Conservation (phyloP, 2,797 vertebrate species). For the Poeciliopsis paucimaculata region DNA sequence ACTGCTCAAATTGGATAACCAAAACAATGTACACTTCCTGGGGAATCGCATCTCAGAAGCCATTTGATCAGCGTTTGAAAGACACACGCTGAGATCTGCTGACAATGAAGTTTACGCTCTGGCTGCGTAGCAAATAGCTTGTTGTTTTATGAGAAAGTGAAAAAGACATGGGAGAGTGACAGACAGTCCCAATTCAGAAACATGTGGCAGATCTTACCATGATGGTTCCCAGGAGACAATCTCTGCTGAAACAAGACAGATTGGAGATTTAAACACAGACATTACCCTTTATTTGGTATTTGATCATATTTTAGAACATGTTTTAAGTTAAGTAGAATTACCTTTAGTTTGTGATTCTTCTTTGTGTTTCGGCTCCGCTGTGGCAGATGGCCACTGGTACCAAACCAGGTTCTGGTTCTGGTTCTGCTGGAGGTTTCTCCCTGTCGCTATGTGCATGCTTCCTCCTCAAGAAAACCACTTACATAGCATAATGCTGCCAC, state of each 20-base stretch:
- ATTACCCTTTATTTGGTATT: not conserved
- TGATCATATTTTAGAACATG: not conserved
- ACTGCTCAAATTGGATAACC: slow-evolving; percentile 57
- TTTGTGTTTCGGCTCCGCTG: too few species aligned
- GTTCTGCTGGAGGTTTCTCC: too few species aligned
- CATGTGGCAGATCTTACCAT: slow-evolving; percentile 32
- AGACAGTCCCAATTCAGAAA: slow-evolving; percentile 57
- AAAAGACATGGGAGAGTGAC: slow-evolving; percentile 54
- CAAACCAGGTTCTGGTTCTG: too few species aligned
- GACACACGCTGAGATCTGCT: slow-evolving; percentile 61
- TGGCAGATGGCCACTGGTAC: too few species aligned
- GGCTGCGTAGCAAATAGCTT: slow-evolving; percentile 66
- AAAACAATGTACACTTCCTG: slow-evolving; percentile 53
- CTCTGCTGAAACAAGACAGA: not conserved
- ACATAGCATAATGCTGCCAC: not conserved
- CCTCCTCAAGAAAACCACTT: not conserved
- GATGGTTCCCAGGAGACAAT: slow-evolving; percentile 17
- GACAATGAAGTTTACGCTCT: slow-evolving; percentile 60
- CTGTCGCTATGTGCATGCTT: too few species aligned
- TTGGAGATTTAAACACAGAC: not conserved
- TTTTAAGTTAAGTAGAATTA: not conserved
- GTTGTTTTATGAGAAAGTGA: slow-evolving; percentile 66
- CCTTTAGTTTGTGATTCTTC: not conserved
- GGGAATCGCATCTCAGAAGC: slow-evolving; percentile 51
- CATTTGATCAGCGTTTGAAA: slow-evolving; percentile 69